Base-by-base conservation (phyloP, 2,797 vertebrate genomes). In the Chaenodraco wilsoni region DNA sequence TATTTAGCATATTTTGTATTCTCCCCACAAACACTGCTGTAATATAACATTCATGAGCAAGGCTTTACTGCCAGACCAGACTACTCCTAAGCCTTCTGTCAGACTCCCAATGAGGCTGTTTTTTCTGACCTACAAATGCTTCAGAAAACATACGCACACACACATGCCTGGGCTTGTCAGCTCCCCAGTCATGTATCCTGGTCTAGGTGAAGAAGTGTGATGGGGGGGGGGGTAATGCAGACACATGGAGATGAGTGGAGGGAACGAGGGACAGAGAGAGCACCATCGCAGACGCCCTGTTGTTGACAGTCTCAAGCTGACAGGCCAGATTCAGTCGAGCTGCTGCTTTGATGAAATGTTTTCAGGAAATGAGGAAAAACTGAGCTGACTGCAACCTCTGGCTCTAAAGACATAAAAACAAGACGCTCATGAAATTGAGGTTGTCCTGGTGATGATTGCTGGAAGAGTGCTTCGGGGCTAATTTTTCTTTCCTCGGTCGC, bases 241-340 rank as follows among this genome's bases (percentile, higher is more conserved):
- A 85, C 76, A 76, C 84, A 87, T 84, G 86, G 80, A 90, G 89
- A 89, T 88, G 90, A 91, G 83, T 82, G 69, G 74, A 63, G 81
- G 72, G 81, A 84, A 57, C 51, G 23, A 54, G 82, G 74, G 84
- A 65, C 58, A 52, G 76, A 75, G 72, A 65, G 5, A 0, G 57
- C 72, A 67, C 44, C 79, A 60, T 74, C 78, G 78, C 65, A 46
- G 65, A 81, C 68, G 71, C 79, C 84, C 76, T 70, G 76, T 74
- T 81, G 84, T 90, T 90, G 87, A 87, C 89, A 84, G 77, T 76
- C 78, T 87, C 37, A 16, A 52, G 71, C 80, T 84, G 82, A 89
- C 88, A 57, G 78, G 77, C 66, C 84, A 55, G 79, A 84, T 87
- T 84, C 72, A 43, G 70, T 64, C 48, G 65, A 73, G 82, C 79